Base-by-base conservation (phyloP, 2,113 vertebrate genomes). In the Calonectris borealis region DNA sequence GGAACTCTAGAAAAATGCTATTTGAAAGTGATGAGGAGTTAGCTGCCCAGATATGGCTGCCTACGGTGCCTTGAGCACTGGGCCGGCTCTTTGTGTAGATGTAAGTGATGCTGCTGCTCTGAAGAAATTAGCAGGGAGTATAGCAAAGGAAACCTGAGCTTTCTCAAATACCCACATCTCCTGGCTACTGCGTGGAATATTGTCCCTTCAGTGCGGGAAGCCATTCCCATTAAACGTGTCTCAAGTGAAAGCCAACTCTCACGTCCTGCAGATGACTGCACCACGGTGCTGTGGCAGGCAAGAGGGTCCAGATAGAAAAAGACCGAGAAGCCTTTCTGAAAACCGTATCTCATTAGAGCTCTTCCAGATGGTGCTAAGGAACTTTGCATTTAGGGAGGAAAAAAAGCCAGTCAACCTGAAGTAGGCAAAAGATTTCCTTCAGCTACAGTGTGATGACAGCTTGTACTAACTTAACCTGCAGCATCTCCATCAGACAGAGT, bases 211-310 rank as follows among this genome's bases (percentile, higher is more conserved):
- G 29, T 15, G 25, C 44, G 46, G 32, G 44, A 71, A 79, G 54
- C 75, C 13, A 0, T 46, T 46, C 46, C 78, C 0, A 0, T 62
- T 86, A 10, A 69, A 40, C 1, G 1, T 26, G 10, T 57, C 84
- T 68, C 54, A 11, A 11, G 54, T n/a, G 49, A 72, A 61, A 86
- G 58, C 4, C 68, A 73, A 12, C 36, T 69, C 69, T 38, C 12
- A 3, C 16, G 40, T 88, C 49, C 62, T 61, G 57, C 44, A 76
- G 69, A 16, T 66, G 49, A 17, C 34, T 38, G 44, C 61, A 31
- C 38, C 61, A 11, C 0, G 0, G 21, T 10, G 44, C 32, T 22
- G 52, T 19, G 62, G 24, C 24, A 54, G 69, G 29, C 38, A 49
- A 8, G 16, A 88, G 31, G 29, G 15, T 51, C 55, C 29, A 15